A percentile compares a stretch with the other conserved stretches of the same genome.
Conservation (phyloP, 2,113 vertebrate genomes). For the Butorides virescens region DNA sequence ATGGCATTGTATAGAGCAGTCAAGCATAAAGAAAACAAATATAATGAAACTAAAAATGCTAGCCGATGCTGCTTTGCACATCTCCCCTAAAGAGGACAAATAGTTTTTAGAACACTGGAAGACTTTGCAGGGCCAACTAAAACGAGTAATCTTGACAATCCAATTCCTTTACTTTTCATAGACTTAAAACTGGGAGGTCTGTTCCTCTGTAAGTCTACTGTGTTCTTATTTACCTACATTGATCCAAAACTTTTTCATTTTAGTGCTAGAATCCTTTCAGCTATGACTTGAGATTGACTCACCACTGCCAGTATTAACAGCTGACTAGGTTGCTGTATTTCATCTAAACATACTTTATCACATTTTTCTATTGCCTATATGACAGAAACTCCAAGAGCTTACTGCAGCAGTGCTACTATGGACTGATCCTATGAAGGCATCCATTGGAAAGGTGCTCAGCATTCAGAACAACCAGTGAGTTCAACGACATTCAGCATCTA, state of each 20-base stretch:
- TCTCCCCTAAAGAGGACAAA: slow-evolving; percentile 1
- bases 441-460: not conserved
- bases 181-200: not conserved
- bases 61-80: not conserved
- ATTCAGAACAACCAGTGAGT: fast-evolving
- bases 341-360: not conserved
- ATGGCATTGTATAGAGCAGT: not conserved
- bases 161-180: slow-evolving; percentile 8
- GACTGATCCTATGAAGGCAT: not conserved
- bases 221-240: slow-evolving; percentile 39
- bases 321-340: not conserved
- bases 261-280: not conserved
- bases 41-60: slow-evolving; percentile 43
- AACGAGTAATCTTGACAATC: slow-evolving; percentile 5
- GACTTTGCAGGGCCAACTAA: slow-evolving; percentile 6
- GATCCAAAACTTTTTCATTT: slow-evolving; percentile 41
- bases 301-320: not conserved
- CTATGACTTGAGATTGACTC: not conserved
- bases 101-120: not conserved
- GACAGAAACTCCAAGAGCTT: not conserved
- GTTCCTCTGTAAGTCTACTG: not conserved
- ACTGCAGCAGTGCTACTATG: not conserved
- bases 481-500: not conserved
- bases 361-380: not conserved
- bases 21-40: slow-evolving; percentile 65